Conservation (phyloP, 1,140 invertebrate genomes). For the Drosophila repleta region DNA sequence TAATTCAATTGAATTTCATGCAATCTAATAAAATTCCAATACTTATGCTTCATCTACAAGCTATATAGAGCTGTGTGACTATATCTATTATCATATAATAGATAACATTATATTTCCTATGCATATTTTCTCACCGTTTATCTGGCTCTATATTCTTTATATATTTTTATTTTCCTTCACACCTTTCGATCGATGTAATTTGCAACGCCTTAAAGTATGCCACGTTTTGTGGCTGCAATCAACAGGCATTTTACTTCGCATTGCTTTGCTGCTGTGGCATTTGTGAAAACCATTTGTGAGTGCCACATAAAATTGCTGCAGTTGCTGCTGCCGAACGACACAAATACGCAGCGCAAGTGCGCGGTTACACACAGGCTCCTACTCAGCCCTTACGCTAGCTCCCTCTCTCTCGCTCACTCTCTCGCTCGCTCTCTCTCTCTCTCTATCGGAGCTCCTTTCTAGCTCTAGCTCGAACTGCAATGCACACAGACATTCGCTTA, state of each 20-base stretch:
- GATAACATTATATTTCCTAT: no score
- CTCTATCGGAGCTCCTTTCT: neutral
- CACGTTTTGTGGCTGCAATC: slow-evolving; percentile 32
- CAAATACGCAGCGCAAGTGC: slow-evolving; percentile 35
- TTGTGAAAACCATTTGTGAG: slow-evolving; percentile 38
- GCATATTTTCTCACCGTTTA: no score
- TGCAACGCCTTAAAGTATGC: slow-evolving; percentile 10
- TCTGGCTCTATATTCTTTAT: neutral
- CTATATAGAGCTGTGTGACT: no score
- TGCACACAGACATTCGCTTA: slow-evolving; percentile 22
- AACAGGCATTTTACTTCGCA: slow-evolving; percentile 25
- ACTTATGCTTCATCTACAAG: no score
- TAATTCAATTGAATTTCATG: neutral
- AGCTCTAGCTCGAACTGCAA: slow-evolving; percentile 31
- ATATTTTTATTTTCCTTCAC: neutral
- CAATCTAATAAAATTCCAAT: no score
- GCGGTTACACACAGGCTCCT: slow-evolving; percentile 22
- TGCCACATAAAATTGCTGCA: slow-evolving; percentile 31
- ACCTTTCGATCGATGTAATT: neutral
- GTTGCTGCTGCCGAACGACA: slow-evolving; percentile 33
- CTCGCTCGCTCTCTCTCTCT: neutral
- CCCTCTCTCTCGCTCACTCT: neutral
- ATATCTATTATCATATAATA: no score
- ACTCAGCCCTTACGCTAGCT: no score
- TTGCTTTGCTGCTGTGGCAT: slow-evolving; percentile 16